Percentiles rank a stretch among this genome's conserved stretches.
Conservation (phyloP, 2,888 invertebrate genomes). For the Leptarthrus brevirostris region DNA sequence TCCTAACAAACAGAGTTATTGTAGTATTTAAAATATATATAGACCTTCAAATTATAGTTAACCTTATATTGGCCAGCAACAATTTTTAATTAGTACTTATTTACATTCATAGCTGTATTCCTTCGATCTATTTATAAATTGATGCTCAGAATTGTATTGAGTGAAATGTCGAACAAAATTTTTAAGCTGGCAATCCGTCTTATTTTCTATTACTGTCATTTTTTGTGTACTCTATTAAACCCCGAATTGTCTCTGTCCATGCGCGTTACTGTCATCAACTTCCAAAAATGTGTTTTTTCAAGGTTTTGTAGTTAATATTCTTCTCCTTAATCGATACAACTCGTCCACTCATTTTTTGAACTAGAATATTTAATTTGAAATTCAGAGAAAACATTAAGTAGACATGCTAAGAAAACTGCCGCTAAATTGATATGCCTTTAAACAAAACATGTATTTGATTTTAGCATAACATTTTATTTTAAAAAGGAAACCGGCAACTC, state of each 20-base stretch:
- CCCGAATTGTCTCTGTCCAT: not conserved
- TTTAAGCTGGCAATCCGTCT: not conserved
- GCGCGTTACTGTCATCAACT: constrained; percentile 5
- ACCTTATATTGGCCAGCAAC: too few relatives aligned
- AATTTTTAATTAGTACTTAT: too few relatives aligned
- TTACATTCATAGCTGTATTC: too few relatives aligned
- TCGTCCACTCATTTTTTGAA: not conserved
- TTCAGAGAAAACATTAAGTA: not conserved
- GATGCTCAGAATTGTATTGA: too few relatives aligned
- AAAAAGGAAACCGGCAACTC: not conserved
- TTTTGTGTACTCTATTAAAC: not conserved
- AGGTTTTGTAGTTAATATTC: constrained; percentile 6
- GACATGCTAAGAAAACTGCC: too few relatives aligned
- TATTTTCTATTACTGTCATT: not conserved
- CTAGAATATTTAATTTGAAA: not conserved
- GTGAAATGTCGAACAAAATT: too few relatives aligned
- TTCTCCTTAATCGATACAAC: constrained; percentile 9
- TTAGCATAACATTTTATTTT: not conserved
- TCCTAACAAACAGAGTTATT: too few relatives aligned
- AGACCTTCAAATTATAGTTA: too few relatives aligned
- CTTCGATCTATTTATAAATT: too few relatives aligned
- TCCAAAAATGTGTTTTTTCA: constrained; percentile 17
- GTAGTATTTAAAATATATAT: too few relatives aligned
- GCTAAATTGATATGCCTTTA: too few relatives aligned
- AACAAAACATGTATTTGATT: too few relatives aligned